These are phyloP conservation scores for Lepilemur ruficaudatus DNA, from an alignment of 2,797 vertebrate genomes.

Conservation along the genomic window DNA sequence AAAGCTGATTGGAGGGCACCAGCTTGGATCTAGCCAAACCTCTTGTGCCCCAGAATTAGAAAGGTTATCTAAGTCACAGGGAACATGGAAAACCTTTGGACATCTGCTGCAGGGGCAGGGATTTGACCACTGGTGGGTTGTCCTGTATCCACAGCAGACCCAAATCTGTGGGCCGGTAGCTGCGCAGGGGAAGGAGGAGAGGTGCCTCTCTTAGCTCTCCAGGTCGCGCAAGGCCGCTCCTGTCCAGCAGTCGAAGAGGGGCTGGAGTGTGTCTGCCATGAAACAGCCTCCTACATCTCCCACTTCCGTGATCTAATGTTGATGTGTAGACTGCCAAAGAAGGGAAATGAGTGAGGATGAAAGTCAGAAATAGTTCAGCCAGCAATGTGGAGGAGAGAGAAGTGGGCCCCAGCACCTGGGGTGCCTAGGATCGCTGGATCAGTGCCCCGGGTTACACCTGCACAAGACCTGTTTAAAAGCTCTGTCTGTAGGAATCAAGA, in stretches of 20 bases:
- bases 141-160: not conserved
- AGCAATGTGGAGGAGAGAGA: not conserved
- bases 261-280: not conserved
- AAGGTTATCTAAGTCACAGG: not conserved
- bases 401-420: too few species aligned
- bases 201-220: not conserved
- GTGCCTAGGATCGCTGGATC: too few species aligned
- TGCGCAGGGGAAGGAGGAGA: not conserved
- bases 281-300: too few species aligned
- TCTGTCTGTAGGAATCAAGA: not conserved
- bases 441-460: too few species aligned
- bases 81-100: not conserved
- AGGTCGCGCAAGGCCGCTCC: too few species aligned
- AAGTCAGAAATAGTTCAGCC: not conserved
- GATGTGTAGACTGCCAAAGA: not conserved
- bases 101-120: rapidly evolving
- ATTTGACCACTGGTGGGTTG: not conserved
- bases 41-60: not conserved
- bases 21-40: not conserved
- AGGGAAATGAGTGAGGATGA: not conserved
- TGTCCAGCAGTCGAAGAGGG: not conserved
- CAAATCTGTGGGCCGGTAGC: not conserved
- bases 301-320: not conserved
- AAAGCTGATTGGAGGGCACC: not conserved
- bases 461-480: not conserved